Evolutionary conservation across 2,797 vertebrate species (phyloP).

Genomic region (Spizella passerina): DNA sequence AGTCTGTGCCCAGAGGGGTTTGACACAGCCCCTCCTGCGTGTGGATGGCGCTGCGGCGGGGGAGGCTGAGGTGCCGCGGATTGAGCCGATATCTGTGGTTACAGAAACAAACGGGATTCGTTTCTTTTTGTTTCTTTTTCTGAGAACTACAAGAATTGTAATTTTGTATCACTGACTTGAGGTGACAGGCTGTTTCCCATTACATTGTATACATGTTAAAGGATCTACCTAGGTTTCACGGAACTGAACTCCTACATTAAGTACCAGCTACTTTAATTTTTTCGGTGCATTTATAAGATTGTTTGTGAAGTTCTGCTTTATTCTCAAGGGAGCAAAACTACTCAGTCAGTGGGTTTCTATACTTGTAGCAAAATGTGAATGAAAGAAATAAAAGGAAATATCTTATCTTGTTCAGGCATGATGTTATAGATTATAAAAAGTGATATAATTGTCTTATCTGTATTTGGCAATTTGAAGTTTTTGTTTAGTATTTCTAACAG

Average conservation of each 20-base stretch:
- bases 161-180: neutral
- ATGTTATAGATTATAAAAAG: neutral
- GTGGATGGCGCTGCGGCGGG: fast-evolving
- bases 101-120: neutral
- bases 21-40: neutral
- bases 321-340: neutral
- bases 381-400: slow-evolving; percentile 34
- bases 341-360: neutral
- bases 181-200: neutral
- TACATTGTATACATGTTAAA: neutral
- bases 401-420: slow-evolving; percentile 1
- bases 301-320: neutral
- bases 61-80: neutral
- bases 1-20: neutral
- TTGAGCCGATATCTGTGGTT: neutral
- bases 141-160: neutral
- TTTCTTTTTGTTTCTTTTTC: neutral
- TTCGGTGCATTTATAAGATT: neutral
- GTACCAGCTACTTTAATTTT: neutral
- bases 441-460: neutral
- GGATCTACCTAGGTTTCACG: neutral
- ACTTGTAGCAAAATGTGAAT: neutral
- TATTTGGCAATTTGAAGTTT: neutral
- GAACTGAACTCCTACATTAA: neutral
- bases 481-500: neutral